Evolutionary conservation across 2,113 vertebrate genomes (phyloP), one percentile per base, ranked within the genome.

Genomic region (Azemiops feae): DNA sequence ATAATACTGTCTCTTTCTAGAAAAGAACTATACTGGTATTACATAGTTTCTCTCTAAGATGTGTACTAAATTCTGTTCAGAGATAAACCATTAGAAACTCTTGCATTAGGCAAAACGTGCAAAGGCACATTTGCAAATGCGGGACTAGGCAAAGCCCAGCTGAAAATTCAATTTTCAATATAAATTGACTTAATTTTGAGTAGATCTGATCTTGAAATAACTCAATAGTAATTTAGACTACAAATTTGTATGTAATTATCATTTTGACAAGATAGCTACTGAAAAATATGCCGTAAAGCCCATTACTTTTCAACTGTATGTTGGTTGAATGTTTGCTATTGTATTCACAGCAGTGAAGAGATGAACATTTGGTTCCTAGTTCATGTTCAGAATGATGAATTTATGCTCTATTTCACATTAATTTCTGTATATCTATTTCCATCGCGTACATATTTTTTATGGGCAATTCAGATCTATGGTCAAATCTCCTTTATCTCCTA

Each of bases 401-500:
- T 81, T 81, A 81, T 81, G 34, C 18, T 81, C 74, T 43, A 81
- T 9, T 22, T 81, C 34, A 81, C 34, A 39, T 81, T 81, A 39
- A 81, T 53, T n/a, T 20, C 5, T 88, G 2, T 88, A 53, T 53
- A 53, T 20, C 14, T 88, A 88, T 88, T 54, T 27, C 50, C 89
- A 81, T 43, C 16, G 54, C 85, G 30, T 34, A 43, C 30, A 8
- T 12, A 27, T 9, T 50, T 52, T 52, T 93, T 96, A n/a, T 52
- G 85, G 14, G 92, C 89, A 95, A 94, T 87, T 94, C 94, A 93
- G 94, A 96, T 94, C 95, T 93, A 43, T 43, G 74, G 74, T 81
- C 74, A 43, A 81, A 43, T 81, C 6, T 81, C 92, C 95, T 94
- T 94, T 94, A 96, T 96, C 94, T 94, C 95, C 96, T 95, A 96